These are phyloP conservation scores for Diprion similis DNA, from an alignment of 1,140 invertebrate genomes.

Conservation along the genomic window DNA sequence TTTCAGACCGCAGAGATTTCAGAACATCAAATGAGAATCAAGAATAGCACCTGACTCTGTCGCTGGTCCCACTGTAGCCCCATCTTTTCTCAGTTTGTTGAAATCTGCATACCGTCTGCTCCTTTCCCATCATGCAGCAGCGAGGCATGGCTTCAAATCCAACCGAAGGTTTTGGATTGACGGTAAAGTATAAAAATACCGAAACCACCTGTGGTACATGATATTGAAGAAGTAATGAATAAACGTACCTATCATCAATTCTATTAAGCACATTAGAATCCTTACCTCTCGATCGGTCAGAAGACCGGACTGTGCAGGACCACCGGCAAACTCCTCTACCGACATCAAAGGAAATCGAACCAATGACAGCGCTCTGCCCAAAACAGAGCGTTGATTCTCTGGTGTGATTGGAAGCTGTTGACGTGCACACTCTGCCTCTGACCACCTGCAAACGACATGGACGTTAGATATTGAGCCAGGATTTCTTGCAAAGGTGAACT, in stretches of 20 bases:
- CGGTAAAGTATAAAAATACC: conserved; percentile 83
- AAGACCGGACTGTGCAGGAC: conserved; percentile 78
- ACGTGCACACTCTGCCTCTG: conserved; percentile 78
- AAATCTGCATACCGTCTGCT: conserved; percentile 82
- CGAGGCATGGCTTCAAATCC: conserved; percentile 77
- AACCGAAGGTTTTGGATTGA: conserved; percentile 77
- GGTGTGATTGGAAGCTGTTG: conserved; percentile 71
- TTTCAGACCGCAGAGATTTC: background rate
- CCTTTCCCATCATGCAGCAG: conserved; percentile 84
- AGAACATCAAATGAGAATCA: conserved; percentile 11
- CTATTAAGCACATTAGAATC: conserved; percentile 12
- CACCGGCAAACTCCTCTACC: conserved; percentile 85
- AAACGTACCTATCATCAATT: conserved; percentile 10
- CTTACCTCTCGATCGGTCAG: conserved; percentile 74
- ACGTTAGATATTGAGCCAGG: background rate
- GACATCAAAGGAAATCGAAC: conserved; percentile 89
- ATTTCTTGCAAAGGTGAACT: too few species aligned
- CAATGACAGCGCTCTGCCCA: conserved; percentile 73
- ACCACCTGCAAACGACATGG: conserved; percentile 67
- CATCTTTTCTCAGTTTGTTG: conserved; percentile 82
- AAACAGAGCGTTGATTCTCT: conserved; percentile 74
- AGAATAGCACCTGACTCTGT: conserved; percentile 74
- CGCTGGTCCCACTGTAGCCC: conserved; percentile 88
- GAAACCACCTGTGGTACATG: conserved; percentile 66
- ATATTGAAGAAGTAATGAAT: background rate